Percentiles rank a stretch among this genome's conserved stretches.
Evolutionary conservation across 2,888 invertebrate species (phyloP).

Genomic region (Fragum whitleyi): DNA sequence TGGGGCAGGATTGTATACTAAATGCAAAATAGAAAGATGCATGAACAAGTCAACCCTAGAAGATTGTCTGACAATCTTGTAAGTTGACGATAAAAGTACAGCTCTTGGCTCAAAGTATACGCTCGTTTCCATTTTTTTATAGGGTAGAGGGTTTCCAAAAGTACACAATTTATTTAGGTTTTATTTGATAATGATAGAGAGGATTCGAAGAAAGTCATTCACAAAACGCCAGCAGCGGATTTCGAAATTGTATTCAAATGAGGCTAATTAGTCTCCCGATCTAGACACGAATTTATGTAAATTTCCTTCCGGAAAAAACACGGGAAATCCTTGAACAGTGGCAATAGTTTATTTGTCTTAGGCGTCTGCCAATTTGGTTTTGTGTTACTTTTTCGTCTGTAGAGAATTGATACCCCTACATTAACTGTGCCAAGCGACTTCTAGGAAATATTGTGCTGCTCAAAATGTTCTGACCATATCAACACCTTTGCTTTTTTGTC

Average conservation of each 20-base stretch:
- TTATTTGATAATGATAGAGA: not conserved
- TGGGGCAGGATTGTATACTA: no score
- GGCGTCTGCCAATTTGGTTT: conserved; percentile 4
- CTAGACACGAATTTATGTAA: conserved; percentile 1
- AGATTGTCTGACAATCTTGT: no score
- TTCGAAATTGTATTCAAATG: conserved; percentile 4
- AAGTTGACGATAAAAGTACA: no score
- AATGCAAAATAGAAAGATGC: no score
- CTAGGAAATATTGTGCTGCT: no score
- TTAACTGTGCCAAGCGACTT: not conserved
- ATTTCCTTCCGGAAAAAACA: conserved; percentile 4
- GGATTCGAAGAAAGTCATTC: not conserved
- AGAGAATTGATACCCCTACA: not conserved
- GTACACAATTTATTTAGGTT: no score
- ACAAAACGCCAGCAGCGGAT: not conserved
- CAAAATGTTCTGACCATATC: no score
- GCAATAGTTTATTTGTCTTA: conserved; percentile 2
- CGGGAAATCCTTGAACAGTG: conserved; percentile 4
- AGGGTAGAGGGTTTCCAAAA: no score
- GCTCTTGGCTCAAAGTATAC: no score
- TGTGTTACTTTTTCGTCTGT: not conserved
- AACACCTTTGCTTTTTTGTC: no score
- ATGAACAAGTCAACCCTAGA: no score
- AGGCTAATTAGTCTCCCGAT: conserved; percentile 4
- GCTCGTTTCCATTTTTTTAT: no score